Evolutionary conservation across 2,113 vertebrate genomes (phyloP).

Genomic region (Varanus komodoensis): DNA sequence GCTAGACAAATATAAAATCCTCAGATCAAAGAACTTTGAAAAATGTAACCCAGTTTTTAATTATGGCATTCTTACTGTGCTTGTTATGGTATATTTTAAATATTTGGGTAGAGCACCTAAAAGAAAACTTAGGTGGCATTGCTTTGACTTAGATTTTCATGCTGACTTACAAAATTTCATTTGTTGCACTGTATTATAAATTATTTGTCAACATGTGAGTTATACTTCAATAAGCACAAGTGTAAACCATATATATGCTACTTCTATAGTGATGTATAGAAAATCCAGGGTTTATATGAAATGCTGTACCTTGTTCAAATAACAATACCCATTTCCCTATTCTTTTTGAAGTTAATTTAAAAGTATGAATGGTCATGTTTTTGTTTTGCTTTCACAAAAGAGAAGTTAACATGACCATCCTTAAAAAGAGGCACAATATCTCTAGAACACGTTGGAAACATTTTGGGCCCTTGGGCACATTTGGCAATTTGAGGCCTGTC

Average conservation of each 20-base stretch:
- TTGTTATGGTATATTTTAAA: constrained; percentile 18
- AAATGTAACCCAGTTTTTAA: not conserved
- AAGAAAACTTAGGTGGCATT: constrained; percentile 4
- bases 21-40: constrained; percentile 1
- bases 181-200: not conserved
- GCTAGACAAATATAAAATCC: constrained; percentile 8
- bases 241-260: constrained; percentile 14
- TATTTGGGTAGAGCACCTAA: not conserved
- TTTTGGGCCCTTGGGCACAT: too few relatives aligned
- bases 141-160: not conserved
- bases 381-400: constrained; percentile 27
- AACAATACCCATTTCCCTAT: constrained; percentile 14
- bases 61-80: not conserved
- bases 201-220: constrained; percentile 26
- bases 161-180: constrained; percentile 18
- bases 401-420: constrained; percentile 24
- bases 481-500: too few relatives aligned
- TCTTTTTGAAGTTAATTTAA: constrained; percentile 38
- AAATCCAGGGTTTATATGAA: not conserved
- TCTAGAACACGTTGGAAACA: not conserved
- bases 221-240: constrained; percentile 32
- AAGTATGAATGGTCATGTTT: constrained; percentile 50
- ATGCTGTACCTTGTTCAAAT: not conserved
- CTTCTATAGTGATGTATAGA: not conserved
- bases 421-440: not conserved